These are phyloP conservation scores for Platorchestia sp. DNA, from an alignment of 1,140 invertebrate genomes.

Conservation along the genomic window DNA sequence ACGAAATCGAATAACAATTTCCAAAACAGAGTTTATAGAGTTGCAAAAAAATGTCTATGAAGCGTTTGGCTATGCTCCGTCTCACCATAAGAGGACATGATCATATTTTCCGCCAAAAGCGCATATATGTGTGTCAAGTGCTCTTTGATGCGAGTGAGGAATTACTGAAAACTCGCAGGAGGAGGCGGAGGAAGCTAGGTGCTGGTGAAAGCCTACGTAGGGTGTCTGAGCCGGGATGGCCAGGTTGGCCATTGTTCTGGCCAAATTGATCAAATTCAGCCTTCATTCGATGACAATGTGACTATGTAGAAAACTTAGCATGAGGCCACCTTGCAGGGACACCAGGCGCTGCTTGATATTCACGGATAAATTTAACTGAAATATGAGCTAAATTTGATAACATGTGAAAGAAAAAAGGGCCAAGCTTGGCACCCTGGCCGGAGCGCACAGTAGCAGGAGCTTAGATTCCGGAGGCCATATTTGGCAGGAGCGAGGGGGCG, in stretches of 20 bases:
- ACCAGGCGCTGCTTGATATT: too few relatives aligned
- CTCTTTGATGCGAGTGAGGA: background rate
- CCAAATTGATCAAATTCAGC: too few relatives aligned
- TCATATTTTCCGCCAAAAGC: background rate
- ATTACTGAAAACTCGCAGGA: background rate
- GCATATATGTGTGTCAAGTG: background rate
- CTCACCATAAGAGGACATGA: background rate
- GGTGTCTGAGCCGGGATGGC: too few relatives aligned
- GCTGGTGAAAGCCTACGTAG: background rate
- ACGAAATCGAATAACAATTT: background rate
- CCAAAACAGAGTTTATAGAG: background rate
- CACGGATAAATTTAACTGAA: too few relatives aligned
- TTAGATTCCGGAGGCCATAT: slow-evolving; percentile 40
- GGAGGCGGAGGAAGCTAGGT: background rate
- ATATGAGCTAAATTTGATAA: too few relatives aligned
- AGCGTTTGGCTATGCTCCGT: background rate
- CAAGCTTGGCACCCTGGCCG: background rate
- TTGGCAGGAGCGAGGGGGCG: slow-evolving; percentile 15
- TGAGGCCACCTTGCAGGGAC: too few relatives aligned
- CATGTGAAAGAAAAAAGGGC: too few relatives aligned
- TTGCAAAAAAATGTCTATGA: background rate
- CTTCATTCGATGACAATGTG: too few relatives aligned
- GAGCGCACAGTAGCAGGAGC: slow-evolving; percentile 41
- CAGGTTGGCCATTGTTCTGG: too few relatives aligned
- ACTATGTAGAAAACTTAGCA: too few relatives aligned